Evolutionary conservation across 92 coral and sea anemone species (phyloP).

Genomic region (Diadumene lineata): DNA sequence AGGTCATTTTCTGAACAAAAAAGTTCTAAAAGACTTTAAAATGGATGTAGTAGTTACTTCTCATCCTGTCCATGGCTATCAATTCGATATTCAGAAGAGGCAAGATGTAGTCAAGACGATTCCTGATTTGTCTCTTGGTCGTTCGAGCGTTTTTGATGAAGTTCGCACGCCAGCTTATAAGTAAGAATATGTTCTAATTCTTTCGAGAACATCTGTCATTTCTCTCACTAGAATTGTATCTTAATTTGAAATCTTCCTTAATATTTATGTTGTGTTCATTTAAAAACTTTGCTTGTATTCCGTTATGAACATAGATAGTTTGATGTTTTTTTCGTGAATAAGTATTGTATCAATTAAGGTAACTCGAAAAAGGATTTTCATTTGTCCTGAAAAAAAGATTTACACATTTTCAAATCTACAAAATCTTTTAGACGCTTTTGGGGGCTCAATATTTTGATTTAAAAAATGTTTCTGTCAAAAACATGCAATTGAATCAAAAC

Average conservation of each 20-base stretch:
- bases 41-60: slow-evolving; percentile 69
- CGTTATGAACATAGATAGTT: no score
- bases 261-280: no score
- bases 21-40: background rate
- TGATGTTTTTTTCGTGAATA: no score
- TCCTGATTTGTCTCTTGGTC: slow-evolving; percentile 55
- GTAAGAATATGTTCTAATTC: slow-evolving; percentile 51
- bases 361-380: no score
- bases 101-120: slow-evolving; percentile 44
- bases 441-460: no score
- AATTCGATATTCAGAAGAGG: slow-evolving; percentile 44
- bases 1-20: no score
- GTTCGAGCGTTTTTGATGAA: slow-evolving; percentile 74
- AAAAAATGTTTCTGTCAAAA: background rate
- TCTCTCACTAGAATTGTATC: no score
- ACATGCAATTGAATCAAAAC: no score
- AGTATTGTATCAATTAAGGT: no score
- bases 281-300: no score
- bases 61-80: slow-evolving; percentile 65
- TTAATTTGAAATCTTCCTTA: no score
- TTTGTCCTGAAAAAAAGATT: background rate
- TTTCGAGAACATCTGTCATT: background rate
- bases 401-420: background rate
- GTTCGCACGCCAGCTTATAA: slow-evolving; percentile 85
- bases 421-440: background rate